Evolutionary conservation across 2,888 invertebrate species (phyloP).

Genomic region (Euproctis similis): DNA sequence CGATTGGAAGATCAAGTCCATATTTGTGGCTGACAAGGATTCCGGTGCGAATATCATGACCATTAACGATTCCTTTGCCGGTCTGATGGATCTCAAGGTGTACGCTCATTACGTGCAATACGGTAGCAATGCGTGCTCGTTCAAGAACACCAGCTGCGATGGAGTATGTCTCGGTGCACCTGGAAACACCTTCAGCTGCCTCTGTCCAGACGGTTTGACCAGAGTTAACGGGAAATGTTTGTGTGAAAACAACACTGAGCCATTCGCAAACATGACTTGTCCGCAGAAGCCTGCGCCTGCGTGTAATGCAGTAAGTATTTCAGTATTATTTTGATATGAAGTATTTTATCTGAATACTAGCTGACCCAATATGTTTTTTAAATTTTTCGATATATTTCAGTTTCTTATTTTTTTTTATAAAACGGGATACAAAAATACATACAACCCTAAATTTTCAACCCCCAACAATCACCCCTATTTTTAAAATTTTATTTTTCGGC

Average conservation of each 20-base stretch:
- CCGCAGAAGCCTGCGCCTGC: slow-evolving; percentile 73
- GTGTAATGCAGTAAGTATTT: slow-evolving; percentile 69
- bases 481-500: no score
- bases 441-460: no score
- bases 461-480: no score
- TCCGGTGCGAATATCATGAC: slow-evolving; percentile 78
- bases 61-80: slow-evolving; percentile 78
- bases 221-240: slow-evolving; percentile 77
- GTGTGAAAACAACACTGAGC: slow-evolving; percentile 82
- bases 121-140: slow-evolving; percentile 83
- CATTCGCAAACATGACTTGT: slow-evolving; percentile 82
- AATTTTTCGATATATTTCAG: no score
- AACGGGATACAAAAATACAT: no score
- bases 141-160: slow-evolving; percentile 77
- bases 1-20: slow-evolving; percentile 88
- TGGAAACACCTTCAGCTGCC: slow-evolving; percentile 78
- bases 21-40: slow-evolving; percentile 88
- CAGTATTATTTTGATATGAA: no score
- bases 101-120: slow-evolving; percentile 84
- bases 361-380: no score
- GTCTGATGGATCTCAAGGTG: slow-evolving; percentile 88
- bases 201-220: slow-evolving; percentile 87
- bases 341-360: no score
- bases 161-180: slow-evolving; percentile 88
- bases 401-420: no score